A percentile compares a stretch with the other conserved stretches of the same genome.
These are phyloP conservation scores for Epinotia ramella DNA, from an alignment of 2,888 invertebrate species.

Conservation along the genomic window DNA sequence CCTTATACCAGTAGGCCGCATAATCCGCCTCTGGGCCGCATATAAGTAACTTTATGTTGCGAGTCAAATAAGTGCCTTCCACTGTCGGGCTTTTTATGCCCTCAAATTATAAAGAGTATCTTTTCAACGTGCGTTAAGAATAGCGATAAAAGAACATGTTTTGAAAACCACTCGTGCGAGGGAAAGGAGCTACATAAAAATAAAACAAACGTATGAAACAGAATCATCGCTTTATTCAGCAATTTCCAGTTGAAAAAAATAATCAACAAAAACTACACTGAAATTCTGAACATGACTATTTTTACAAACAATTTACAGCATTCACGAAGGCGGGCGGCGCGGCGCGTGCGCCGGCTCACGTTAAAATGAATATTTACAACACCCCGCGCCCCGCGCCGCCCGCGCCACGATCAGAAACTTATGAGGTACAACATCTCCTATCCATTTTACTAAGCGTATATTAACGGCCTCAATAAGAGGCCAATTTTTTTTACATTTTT, in stretches of 20 bases:
- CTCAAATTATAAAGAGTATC: too few relatives aligned
- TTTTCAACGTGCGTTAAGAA: too few relatives aligned
- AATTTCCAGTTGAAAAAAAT: slow-evolving; percentile 82
- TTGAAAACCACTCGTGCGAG: not conserved
- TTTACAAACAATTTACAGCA: slow-evolving; percentile 84
- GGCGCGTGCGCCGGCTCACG: slow-evolving; percentile 54
- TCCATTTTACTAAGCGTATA: slow-evolving; percentile 83
- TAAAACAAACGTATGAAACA: slow-evolving; percentile 76
- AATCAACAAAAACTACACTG: slow-evolving; percentile 82
- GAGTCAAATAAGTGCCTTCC: too few relatives aligned
- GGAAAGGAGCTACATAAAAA: slow-evolving; percentile 51
- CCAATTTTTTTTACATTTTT: slow-evolving; percentile 80
- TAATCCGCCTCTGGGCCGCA: too few relatives aligned
- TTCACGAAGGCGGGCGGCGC: slow-evolving; percentile 61
- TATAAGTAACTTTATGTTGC: too few relatives aligned
- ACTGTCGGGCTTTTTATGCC: too few relatives aligned
- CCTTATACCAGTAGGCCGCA: too few relatives aligned
- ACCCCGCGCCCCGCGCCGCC: slow-evolving; percentile 17
- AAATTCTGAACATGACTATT: slow-evolving; percentile 83
- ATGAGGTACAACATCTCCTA: slow-evolving; percentile 77
- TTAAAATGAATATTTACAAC: slow-evolving; percentile 49
- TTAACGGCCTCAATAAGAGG: slow-evolving; percentile 75
- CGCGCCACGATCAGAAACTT: slow-evolving; percentile 74
- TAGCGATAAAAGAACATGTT: not conserved
- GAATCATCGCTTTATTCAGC: slow-evolving; percentile 84